Base-by-base conservation (phyloP, 2,113 vertebrate species). In the Amphiprion ocellaris region DNA sequence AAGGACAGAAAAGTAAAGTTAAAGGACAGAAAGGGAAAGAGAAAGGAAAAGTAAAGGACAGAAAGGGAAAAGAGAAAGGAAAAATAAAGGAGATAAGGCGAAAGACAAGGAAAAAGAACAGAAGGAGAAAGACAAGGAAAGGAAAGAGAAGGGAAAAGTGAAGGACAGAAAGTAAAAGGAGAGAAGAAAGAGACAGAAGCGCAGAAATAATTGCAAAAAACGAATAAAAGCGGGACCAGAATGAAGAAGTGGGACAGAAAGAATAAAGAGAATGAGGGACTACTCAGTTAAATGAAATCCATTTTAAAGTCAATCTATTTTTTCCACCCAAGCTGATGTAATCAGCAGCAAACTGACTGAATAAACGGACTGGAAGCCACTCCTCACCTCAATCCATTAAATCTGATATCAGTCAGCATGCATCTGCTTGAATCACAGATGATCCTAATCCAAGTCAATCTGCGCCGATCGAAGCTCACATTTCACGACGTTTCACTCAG, bases 221-320 rank as follows among this genome's bases (percentile, higher is more conserved):
- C 41, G 39, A 73, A 41, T 23, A 49, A 63, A 62, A 62, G 64
- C 6, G 17, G 37, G 19, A n/a, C 33, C 72, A 81, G 41, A 56
- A 46, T 64, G 56, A 70, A 54, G 21, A 33, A 23, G 62, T 14
- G 26, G 2, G 39, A 12, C 16, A 21, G 5, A 54, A 30, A 52
- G 50, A 16, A 74, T 28, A 55, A 53, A 82, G 68, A 76, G 33
- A 50, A 86, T 1, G 26, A 81, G 41, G 37, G 28, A 73, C 71
- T 70, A 33, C 58, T 80, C 75, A 77, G 61, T 74, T 71, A 49
- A 87, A 85, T 69, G 10, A 79, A 81, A 88, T 84, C 52, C 46
- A 81, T 66, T 75, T 87, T 26, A 56, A 16, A 80, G 3, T 64
- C 37, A 46, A 67, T 80, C 41, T 24, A 60, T 26, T 66, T 64